Evolutionary conservation across 2,888 invertebrate species (phyloP).

Genomic region (Omphaloscelis lunosa): DNA sequence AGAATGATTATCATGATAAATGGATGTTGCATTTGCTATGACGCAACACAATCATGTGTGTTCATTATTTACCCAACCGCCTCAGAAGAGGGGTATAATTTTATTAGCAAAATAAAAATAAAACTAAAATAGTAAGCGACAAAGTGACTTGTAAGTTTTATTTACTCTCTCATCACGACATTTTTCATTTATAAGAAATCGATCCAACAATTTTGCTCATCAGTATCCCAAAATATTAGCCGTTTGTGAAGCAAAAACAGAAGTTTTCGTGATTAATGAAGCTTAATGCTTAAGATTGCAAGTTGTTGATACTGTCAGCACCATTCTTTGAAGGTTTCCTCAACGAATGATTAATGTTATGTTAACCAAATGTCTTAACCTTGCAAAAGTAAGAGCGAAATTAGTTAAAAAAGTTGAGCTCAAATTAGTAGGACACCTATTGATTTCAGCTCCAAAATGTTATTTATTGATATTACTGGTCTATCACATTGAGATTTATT

Average conservation of each 20-base stretch:
- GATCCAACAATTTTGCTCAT: slow-evolving; percentile 16
- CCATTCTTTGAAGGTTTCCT: slow-evolving; percentile 48
- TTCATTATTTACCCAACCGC: not conserved
- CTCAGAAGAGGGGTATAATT: not conserved
- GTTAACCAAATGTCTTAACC: slow-evolving; percentile 45
- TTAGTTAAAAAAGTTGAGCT: not conserved
- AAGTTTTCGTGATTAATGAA: slow-evolving; percentile 68
- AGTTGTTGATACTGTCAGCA: slow-evolving; percentile 60
- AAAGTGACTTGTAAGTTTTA: no score
- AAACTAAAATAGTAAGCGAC: not conserved
- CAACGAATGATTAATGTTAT: slow-evolving; percentile 52
- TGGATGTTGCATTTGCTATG: not conserved
- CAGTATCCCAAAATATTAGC: slow-evolving; percentile 19
- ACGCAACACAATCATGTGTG: not conserved
- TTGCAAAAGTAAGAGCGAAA: not conserved
- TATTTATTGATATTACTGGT: no score
- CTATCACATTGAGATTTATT: no score
- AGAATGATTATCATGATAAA: not conserved
- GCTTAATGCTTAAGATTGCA: slow-evolving; percentile 56
- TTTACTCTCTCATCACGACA: no score
- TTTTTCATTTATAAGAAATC: not conserved
- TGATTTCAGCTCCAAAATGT: no score
- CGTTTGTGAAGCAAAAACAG: slow-evolving; percentile 58
- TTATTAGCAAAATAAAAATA: not conserved
- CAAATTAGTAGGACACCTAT: not conserved